Evolutionary conservation across 2,888 invertebrate genomes (phyloP).

Genomic region (Petrolisthes manimaculis): DNA sequence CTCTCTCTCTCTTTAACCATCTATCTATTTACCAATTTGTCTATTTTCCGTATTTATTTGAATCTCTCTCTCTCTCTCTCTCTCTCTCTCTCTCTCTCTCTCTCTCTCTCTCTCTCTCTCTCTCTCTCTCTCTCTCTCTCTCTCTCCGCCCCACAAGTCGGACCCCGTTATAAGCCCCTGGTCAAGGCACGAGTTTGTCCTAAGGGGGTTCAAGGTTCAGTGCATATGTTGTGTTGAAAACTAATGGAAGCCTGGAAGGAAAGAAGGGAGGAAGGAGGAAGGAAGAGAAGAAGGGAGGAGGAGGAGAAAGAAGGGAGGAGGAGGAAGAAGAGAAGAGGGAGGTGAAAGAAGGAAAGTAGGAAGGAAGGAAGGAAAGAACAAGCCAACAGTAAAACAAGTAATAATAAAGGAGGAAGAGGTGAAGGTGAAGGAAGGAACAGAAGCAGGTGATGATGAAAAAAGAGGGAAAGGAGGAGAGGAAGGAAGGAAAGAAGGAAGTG

Average conservation of each 20-base stretch:
- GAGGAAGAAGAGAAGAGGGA: background rate
- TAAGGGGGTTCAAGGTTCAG: too few relatives aligned
- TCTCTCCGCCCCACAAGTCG: background rate
- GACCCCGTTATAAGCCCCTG: background rate
- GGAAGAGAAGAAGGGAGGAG: background rate
- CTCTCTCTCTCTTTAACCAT: background rate
- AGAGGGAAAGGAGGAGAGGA: background rate
- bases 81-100: constrained; percentile 5
- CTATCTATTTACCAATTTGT: background rate
- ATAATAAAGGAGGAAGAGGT: background rate
- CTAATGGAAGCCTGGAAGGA: background rate
- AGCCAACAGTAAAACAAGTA: too few relatives aligned
- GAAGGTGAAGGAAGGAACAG: background rate
- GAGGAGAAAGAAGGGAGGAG: background rate
- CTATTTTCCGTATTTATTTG: background rate
- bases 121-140: constrained; percentile 29
- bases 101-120: constrained; percentile 28
- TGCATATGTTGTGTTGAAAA: too few relatives aligned
- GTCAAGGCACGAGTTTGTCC: too few relatives aligned
- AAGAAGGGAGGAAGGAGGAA: background rate
- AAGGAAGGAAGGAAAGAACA: too few relatives aligned
- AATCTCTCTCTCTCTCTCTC: background rate
- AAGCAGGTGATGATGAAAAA: background rate
- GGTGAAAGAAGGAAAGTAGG: background rate
- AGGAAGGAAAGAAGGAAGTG: background rate